Base-by-base conservation (phyloP, 1,140 invertebrate species). In the Danaus plexippus region DNA sequence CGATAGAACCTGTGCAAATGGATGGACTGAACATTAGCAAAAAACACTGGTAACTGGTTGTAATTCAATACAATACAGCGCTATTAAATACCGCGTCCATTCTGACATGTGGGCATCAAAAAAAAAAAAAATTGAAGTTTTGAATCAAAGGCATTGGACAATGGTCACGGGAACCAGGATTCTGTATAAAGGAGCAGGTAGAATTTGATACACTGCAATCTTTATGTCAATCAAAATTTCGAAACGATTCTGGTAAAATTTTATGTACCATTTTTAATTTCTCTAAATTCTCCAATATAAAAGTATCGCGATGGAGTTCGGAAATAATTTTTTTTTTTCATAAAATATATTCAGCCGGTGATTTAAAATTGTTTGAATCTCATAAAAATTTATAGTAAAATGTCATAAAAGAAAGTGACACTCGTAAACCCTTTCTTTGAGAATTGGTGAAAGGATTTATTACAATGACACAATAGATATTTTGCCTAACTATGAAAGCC, bases 121-220 rank as follows among this genome's bases (percentile, higher is more conserved):
- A 65, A 64, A 61, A 62, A 70, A 74, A 73, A 75, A 81, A 77
- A 74, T 73, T 67, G 55, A 73, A 66, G 64, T 69, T 70, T 57
- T 67, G 75, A 77, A 84, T 84, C 84, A 85, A 87, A 87, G 71
- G 81, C 63, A 52, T 86, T 81, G 83, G 83, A 87, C 83, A 87
- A 87, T 85, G 83, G 81, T 87, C 83, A 85, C 68, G 71, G 57
- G 60, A 65, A 55, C 54, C 53, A 32, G 22, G 22, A 32, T 32
- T 32, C 5, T 32, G 69, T 73, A 69, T 73, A 74, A 80, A 72
- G 60, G 67, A 65, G 69, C 81, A 86, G 81, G 83, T 86, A 86
- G 67, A 77, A 73, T 69, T 63, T 71, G 73, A 75, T 71, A 80
- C 79, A 71, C 73, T 71, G 62, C 73, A 75, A 80, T 77, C 70